A percentile compares a stretch with the other conserved stretches of the same genome.
Conservation (phyloP, 2,888 invertebrate genomes). For the Lydus trimaculatus region DNA sequence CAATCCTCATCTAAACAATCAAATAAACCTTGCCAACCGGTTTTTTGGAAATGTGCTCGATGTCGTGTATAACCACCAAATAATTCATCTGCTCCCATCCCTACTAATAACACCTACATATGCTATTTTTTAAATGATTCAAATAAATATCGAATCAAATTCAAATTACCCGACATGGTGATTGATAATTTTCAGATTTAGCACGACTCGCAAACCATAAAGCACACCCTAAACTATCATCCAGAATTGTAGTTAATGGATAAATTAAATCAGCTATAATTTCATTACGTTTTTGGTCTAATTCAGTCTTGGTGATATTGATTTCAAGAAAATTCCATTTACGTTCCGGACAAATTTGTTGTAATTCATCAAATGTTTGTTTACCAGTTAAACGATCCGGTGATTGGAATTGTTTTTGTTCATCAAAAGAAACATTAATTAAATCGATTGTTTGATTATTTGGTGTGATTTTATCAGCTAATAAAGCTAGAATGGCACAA, state of each 20-base stretch:
- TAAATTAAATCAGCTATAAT: conserved; percentile 80
- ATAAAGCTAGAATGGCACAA: conserved; percentile 86
- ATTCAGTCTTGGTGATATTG: conserved; percentile 73
- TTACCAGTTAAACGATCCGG: conserved; percentile 87
- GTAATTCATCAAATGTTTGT: conserved; percentile 74
- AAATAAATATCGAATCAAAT: not conserved
- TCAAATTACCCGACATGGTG: conserved; percentile 69
- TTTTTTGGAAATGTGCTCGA: conserved; percentile 72
- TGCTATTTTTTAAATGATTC: not conserved
- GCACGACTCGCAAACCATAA: conserved; percentile 95
- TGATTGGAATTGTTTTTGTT: conserved; percentile 66
- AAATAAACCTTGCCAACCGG: conserved; percentile 64
- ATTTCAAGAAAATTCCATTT: conserved; percentile 86
- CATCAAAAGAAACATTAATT: conserved; percentile 92
- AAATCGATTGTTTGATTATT: conserved; percentile 81
- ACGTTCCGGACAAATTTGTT: conserved; percentile 72
- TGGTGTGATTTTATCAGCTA: conserved; percentile 76
- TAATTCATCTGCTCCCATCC: conserved; percentile 97
- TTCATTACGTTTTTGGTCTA: conserved; percentile 65
- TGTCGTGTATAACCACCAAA: conserved; percentile 95
- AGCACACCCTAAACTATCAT: conserved; percentile 96
- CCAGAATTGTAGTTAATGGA: conserved; percentile 87
- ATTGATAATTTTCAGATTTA: conserved; percentile 63
- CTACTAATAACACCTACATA: conserved; percentile 79
- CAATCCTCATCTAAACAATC: conserved; percentile 75